These are phyloP conservation scores for Leguminivora glycinivorella DNA, from an alignment of 1,140 invertebrate genomes.

Conservation along the genomic window DNA sequence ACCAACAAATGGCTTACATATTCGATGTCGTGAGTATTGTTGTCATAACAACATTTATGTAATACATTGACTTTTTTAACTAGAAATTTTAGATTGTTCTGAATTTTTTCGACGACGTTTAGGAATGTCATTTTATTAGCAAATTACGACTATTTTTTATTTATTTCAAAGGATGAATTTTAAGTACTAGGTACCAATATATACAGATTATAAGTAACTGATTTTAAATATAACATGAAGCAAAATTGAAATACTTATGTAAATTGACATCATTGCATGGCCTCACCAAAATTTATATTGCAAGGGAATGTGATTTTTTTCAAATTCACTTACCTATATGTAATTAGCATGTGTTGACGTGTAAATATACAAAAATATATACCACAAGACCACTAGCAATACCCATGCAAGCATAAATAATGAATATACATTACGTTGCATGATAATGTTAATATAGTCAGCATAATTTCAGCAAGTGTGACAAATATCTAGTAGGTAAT, in stretches of 20 bases:
- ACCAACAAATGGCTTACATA: conserved; percentile 2
- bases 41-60: conserved; percentile 4
- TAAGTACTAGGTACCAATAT: too few species aligned
- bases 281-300: neutral
- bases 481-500: too few species aligned
- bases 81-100: neutral
- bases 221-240: neutral
- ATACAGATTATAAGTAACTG: neutral
- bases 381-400: too few species aligned
- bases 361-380: neutral
- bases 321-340: neutral
- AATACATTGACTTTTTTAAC: neutral
- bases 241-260: neutral
- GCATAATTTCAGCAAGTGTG: too few species aligned
- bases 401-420: neutral
- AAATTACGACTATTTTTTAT: neutral
- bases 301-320: neutral
- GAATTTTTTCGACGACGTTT: neutral
- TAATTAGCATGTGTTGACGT: neutral
- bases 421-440: neutral
- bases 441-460: neutral
- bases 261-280: neutral
- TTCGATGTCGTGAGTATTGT: conserved; percentile 10
- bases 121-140: conserved; percentile 10
- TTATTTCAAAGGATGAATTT: neutral